Percentiles rank a stretch among this genome's conserved stretches.
phyloP scores from a whole-genome alignment of 2,888 invertebrate species.

The Harmothoe impar region DNA sequence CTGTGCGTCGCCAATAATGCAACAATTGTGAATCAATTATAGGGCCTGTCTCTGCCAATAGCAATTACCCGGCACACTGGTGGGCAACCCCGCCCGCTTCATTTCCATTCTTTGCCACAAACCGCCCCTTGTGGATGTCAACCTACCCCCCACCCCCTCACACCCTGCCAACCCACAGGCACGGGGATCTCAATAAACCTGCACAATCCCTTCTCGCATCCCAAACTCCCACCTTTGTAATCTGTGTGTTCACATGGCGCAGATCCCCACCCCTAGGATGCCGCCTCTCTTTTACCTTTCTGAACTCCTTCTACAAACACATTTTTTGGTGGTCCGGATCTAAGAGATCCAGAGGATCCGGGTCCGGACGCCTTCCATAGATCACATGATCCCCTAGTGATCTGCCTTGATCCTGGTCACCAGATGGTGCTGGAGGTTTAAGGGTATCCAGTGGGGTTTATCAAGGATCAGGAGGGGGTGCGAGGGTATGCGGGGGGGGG shows the following conservation, averaged over 20 bases:
- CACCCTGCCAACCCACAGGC: background rate
- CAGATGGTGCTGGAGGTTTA: constrained; percentile 47
- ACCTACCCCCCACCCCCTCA: background rate
- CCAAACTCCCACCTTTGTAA: background rate
- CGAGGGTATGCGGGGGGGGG: background rate
- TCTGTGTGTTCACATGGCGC: background rate
- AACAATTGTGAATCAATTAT: constrained; percentile 55
- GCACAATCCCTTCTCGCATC: background rate
- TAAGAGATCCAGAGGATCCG: background rate
- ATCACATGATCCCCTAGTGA: constrained; percentile 30
- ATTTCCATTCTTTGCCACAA: constrained; percentile 56
- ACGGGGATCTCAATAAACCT: background rate
- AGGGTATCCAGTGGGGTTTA: background rate
- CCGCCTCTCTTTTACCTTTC: background rate
- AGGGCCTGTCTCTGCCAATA: constrained; percentile 52
- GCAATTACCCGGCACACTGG: constrained; percentile 2
- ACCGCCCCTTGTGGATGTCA: background rate
- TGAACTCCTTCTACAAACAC: background rate
- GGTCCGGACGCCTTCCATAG: background rate
- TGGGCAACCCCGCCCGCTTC: background rate
- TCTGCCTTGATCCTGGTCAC: constrained; percentile 23
- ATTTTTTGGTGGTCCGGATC: background rate
- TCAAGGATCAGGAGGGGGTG: constrained; percentile 7
- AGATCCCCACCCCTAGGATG: background rate
- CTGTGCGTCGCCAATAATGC: constrained; percentile 31